Percentiles rank a stretch among this genome's conserved stretches.
phyloP scores from a whole-genome alignment of 2,888 invertebrate genomes.

The Cheilosia vernalis region DNA sequence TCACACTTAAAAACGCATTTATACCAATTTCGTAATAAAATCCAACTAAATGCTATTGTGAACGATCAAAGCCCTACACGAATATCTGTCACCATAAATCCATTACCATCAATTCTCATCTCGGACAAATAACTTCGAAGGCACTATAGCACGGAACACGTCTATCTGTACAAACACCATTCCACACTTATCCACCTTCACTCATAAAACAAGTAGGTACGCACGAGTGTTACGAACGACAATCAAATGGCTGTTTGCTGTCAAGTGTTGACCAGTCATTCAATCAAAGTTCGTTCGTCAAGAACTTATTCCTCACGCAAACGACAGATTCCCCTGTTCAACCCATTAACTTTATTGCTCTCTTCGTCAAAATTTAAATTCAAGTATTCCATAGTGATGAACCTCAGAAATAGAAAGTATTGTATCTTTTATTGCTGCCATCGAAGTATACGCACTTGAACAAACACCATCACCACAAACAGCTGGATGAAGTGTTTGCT shows the following conservation, averaged over 20 bases:
- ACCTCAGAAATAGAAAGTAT: conserved; percentile 54
- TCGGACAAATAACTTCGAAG: conserved; percentile 39
- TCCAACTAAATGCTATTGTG: conserved; percentile 20
- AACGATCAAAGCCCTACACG: conserved; percentile 15
- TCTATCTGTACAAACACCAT: conserved; percentile 9
- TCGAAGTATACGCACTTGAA: conserved; percentile 39
- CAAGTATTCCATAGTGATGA: conserved; percentile 35
- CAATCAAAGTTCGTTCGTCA: conserved; percentile 51
- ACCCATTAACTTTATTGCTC: conserved; percentile 70
- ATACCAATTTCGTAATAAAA: conserved; percentile 41
- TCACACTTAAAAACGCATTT: conserved; percentile 55
- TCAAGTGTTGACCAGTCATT: conserved; percentile 71
- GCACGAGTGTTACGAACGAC: conserved; percentile 11
- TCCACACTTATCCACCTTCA: not conserved
- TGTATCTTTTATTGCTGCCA: conserved; percentile 53
- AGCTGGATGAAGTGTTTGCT: conserved; percentile 51
- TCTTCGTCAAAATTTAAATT: conserved; percentile 59
- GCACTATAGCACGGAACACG: conserved; percentile 2
- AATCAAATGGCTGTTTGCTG: conserved; percentile 65
- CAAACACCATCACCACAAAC: conserved; percentile 33
- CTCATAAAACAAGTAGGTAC: not conserved
- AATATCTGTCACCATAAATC: conserved; percentile 67
- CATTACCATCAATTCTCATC: conserved; percentile 62
- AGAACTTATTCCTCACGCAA: conserved; percentile 24
- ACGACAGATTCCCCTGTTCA: conserved; percentile 53